Percentiles rank a stretch among this genome's conserved stretches.
Conservation (phyloP, 2,888 invertebrate species). For the Drosophila pseudotalamancana region DNA sequence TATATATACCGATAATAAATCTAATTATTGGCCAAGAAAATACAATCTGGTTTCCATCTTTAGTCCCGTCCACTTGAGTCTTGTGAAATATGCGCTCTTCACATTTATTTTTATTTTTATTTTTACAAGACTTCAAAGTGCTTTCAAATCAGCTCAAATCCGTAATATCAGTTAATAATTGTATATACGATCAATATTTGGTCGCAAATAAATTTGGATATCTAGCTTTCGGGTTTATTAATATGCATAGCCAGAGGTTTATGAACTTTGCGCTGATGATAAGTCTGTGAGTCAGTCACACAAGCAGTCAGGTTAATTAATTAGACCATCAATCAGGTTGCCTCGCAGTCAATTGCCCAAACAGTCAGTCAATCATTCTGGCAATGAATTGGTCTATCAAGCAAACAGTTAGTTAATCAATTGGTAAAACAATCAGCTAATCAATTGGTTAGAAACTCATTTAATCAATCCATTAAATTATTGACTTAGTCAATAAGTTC, state of each 20-base stretch:
- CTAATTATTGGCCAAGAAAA: not conserved
- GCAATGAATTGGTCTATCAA: not conserved
- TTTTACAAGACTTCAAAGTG: not conserved
- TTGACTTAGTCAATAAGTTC: not conserved
- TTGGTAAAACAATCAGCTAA: too few species aligned
- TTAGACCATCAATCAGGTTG: too few species aligned
- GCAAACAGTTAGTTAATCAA: too few species aligned
- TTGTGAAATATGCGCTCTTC: not conserved
- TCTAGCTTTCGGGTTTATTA: too few species aligned
- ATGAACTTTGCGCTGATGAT: too few species aligned
- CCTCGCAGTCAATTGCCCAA: too few species aligned
- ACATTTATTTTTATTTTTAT: not conserved
- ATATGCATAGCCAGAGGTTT: too few species aligned
- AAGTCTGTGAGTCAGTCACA: too few species aligned
- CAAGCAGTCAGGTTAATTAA: too few species aligned
- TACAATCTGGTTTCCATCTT: conserved; percentile 3
- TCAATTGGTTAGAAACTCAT: not conserved
- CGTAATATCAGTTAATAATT: not conserved
- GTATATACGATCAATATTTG: too few species aligned
- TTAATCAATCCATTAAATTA: not conserved
- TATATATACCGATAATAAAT: conserved; percentile 3
- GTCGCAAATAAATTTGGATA: too few species aligned
- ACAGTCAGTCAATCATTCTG: not conserved
- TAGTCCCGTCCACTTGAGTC: not conserved
- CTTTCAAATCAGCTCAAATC: not conserved